Percentiles rank a stretch among this genome's conserved stretches.
phyloP scores from a whole-genome alignment of 2,888 invertebrate species.

The Archaeoteleia sp. region DNA sequence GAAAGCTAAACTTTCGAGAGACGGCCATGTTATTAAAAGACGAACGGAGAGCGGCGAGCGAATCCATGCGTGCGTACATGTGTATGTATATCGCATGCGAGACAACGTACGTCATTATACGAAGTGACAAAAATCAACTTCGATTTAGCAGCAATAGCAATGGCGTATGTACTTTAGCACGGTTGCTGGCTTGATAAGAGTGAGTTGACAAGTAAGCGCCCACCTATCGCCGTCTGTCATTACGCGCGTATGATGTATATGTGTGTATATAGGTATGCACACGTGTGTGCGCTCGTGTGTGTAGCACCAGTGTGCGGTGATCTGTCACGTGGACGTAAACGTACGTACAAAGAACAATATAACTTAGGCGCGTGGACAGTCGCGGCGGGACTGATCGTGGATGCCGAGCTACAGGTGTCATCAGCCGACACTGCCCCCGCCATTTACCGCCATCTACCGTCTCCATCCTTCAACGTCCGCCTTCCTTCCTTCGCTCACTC shows the following conservation, averaged over 20 bases:
- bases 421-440: conserved; percentile 54
- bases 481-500: no score
- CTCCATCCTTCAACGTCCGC: no score
- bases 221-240: conserved; percentile 48
- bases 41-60: conserved; percentile 15
- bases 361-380: conserved; percentile 68
- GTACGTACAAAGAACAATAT: conserved; percentile 56
- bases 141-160: conserved; percentile 13
- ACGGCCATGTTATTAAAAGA: conserved; percentile 6
- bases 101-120: conserved; percentile 16
- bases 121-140: conserved; percentile 26
- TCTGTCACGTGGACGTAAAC: conserved; percentile 62
- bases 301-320: conserved; percentile 44
- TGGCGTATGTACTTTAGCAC: background rate
- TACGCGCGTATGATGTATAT: conserved; percentile 24
- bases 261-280: conserved; percentile 19
- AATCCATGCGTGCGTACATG: conserved; percentile 7
- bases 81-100: conserved; percentile 19
- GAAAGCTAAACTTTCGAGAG: no score
- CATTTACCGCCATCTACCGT: conserved; percentile 27
- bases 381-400: conserved; percentile 72
- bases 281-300: conserved; percentile 1
- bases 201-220: conserved; percentile 19
- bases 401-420: conserved; percentile 71
- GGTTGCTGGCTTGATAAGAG: background rate